Conservation (phyloP, 2,113 vertebrate species). For the Nycticebus coucang region DNA sequence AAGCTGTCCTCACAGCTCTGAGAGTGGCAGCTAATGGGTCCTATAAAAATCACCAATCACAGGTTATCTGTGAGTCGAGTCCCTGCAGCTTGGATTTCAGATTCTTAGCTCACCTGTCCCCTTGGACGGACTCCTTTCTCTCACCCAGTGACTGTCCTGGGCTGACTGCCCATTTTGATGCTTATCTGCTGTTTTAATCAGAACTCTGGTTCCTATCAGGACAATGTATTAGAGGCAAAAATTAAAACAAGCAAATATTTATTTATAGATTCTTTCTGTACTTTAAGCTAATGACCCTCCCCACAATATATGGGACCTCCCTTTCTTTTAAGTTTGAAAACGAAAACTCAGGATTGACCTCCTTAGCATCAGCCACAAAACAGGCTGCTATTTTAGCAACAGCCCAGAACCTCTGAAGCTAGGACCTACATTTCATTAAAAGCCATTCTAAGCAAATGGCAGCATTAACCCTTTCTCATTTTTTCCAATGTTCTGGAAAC, state of each 20-base stretch:
- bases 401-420: not conserved
- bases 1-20: not conserved
- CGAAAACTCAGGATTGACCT: not conserved
- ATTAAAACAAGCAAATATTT: not conserved
- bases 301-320: not conserved
- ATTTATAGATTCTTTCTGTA: not conserved
- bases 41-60: not conserved
- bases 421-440: constrained; percentile 60
- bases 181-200: constrained; percentile 21
- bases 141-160: not conserved
- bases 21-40: not conserved
- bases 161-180: not conserved
- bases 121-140: not conserved
- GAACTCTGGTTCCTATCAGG: not conserved
- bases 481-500: constrained; percentile 25
- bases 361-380: not conserved
- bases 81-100: constrained; percentile 1
- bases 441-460: constrained; percentile 12
- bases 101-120: not conserved
- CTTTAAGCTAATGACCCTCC: not conserved
- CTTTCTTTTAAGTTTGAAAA: constrained; percentile 9
- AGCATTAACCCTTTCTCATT: constrained; percentile 26
- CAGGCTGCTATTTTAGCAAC: not conserved
- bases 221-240: not conserved
- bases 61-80: not conserved